Percentiles rank a stretch among this genome's conserved stretches.
phyloP scores from a whole-genome alignment of 2,113 vertebrate genomes.

The Ceuthmochares aereus region DNA sequence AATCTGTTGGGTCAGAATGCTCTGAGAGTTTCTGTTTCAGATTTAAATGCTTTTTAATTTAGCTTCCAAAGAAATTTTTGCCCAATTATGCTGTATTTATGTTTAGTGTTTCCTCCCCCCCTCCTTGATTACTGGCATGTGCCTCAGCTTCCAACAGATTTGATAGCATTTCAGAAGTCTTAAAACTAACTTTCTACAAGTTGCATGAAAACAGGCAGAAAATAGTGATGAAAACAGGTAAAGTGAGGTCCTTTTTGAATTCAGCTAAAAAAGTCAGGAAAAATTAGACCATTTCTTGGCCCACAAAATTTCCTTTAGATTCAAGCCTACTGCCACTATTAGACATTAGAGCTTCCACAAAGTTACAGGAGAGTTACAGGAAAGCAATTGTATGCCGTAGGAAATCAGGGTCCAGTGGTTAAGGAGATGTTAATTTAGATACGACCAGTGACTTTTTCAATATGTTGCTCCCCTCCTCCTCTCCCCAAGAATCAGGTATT shows the following conservation, averaged over 20 bases:
- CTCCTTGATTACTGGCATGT: neutral
- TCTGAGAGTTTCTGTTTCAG: neutral
- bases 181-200: neutral
- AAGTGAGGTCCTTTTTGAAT: neutral
- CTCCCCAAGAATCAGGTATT: neutral
- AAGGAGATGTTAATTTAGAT: neutral
- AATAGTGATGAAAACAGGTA: neutral
- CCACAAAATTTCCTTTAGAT: neutral
- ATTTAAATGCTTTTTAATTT: neutral
- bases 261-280: neutral
- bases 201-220: neutral
- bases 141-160: neutral
- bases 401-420: neutral
- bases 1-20: neutral
- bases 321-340: neutral
- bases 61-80: neutral
- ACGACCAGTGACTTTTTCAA: neutral
- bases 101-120: neutral
- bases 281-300: neutral
- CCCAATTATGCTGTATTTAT: neutral
- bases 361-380: neutral
- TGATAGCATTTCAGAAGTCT: neutral
- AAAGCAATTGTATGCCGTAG: neutral
- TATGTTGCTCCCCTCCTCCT: neutral
- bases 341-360: neutral